Evolutionary conservation across 2,797 vertebrate genomes (phyloP), one percentile per base, ranked within the genome.

Genomic region (Parauchenoglanis punctatus): DNA sequence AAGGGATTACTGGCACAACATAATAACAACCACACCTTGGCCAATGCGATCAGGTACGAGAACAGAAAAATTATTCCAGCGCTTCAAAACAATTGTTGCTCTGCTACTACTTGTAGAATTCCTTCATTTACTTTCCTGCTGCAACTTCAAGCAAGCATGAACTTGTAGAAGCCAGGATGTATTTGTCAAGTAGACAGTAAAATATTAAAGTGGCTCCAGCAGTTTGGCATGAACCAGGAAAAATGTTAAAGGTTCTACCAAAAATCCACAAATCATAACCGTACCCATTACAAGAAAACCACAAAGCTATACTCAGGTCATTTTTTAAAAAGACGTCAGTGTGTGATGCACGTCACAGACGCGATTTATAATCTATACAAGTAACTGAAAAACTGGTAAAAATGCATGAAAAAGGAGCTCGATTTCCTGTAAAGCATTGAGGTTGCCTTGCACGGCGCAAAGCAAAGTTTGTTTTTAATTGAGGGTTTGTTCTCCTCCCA

Each of bases 1-100:
- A 59, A 77, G 59, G 6, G 56, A 5, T 85, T 81, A 49, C 78
- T 56, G 73, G 25, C 70, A 82, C 44, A 81, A 40, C 40, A 56
- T 40, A n/a, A 75, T 81, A 58, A 40, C 40, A 75, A 87, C 56
- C 87, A 85, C 89, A 84, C 83, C 88, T 84, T 87, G 85, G 75
- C 86, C 68, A 61, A 68, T 81, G 23, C 31, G n/a, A 70, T 89
- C 61, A 81, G 77, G 75, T 83, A 54, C 46, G 10, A 87, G 67
- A 46, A 7, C 52, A 84, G 44, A 23, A 23, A 61, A 61, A 46
- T 56, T 17, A 83, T 7, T 56, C 84, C 58, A 85, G 46, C 44
- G 4, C 28, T 76, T 70, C 68, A 23, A 28, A 56, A 75, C 17
- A 10, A 72, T 6, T 56, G 35, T 83, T 70, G 73, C 40, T 31